phyloP scores from a whole-genome alignment of 2,113 vertebrate genomes.

The Leptodactylus fuscus region DNA sequence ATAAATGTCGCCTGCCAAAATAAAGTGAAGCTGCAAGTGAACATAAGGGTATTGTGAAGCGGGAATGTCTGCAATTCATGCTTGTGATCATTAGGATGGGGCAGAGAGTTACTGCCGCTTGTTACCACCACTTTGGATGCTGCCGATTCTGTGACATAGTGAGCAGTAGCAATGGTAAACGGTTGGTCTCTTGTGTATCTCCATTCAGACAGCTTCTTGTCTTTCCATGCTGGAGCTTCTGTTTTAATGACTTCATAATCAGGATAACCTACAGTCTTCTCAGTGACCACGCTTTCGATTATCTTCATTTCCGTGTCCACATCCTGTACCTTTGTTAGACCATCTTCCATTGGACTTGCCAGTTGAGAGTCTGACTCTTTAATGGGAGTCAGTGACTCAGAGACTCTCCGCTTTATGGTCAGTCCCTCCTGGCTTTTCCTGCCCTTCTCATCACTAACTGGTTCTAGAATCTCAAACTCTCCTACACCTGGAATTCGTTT shows the following conservation, averaged over 20 bases:
- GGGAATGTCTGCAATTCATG: constrained; percentile 75
- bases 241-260: constrained; percentile 68
- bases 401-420: constrained; percentile 69
- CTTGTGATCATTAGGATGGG: constrained; percentile 72
- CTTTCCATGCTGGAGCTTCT: constrained; percentile 68
- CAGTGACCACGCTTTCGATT: constrained; percentile 50
- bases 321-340: constrained; percentile 62
- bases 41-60: constrained; percentile 68
- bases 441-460: constrained; percentile 71
- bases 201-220: constrained; percentile 76
- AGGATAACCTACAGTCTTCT: constrained; percentile 62
- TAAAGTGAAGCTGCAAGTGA: constrained; percentile 78
- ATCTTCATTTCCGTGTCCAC: constrained; percentile 62
- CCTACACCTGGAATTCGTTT: constrained; percentile 72
- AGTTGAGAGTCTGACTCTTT: constrained; percentile 77
- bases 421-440: constrained; percentile 74
- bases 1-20: constrained; percentile 74
- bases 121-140: constrained; percentile 85
- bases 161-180: constrained; percentile 76
- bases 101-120: constrained; percentile 68
- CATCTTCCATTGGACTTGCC: constrained; percentile 74
- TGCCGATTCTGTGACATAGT: constrained; percentile 78
- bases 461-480: constrained; percentile 82
- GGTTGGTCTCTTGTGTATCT: constrained; percentile 76
- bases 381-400: constrained; percentile 78